phyloP scores from a whole-genome alignment of 2,113 vertebrate species.

The Macquaria australasica region DNA sequence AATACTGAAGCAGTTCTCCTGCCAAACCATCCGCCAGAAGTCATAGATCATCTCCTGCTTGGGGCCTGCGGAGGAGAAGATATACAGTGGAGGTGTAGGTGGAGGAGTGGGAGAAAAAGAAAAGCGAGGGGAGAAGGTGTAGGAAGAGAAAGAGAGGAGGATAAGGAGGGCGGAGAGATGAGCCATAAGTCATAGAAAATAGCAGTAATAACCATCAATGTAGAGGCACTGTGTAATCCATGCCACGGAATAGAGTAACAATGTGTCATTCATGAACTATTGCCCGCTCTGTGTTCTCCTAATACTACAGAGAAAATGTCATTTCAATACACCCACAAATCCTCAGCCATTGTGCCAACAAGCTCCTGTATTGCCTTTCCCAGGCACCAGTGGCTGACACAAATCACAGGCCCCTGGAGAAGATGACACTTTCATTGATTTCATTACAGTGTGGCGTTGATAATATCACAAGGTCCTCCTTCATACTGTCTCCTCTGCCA shows the following conservation, averaged over 20 bases:
- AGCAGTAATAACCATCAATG: conserved; percentile 74
- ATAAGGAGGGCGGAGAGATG: conserved; percentile 53
- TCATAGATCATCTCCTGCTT: conserved; percentile 98
- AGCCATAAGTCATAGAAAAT: conserved; percentile 72
- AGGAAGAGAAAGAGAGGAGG: conserved; percentile 28
- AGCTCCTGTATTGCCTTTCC: conserved; percentile 29
- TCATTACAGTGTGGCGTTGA: conserved; percentile 66
- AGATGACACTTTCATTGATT: conserved; percentile 74
- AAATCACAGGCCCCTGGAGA: conserved; percentile 65
- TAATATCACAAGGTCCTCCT: conserved; percentile 66
- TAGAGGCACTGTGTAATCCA: conserved; percentile 64
- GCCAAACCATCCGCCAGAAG: conserved; percentile 99
- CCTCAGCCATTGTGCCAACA: conserved; percentile 70
- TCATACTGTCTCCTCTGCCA: conserved; percentile 40
- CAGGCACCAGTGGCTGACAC: conserved; percentile 53
- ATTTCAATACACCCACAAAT: conserved; percentile 79
- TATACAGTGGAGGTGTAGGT: conserved; percentile 17
- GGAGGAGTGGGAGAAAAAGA: conserved; percentile 2
- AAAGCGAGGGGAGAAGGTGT: neutral
- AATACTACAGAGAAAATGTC: conserved; percentile 60
- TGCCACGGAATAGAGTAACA: conserved; percentile 69
- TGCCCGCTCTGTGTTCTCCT: conserved; percentile 56
- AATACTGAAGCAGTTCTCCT: conserved; percentile 96
- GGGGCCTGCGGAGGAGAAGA: conserved; percentile 86
- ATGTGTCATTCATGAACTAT: conserved; percentile 74